Conservation (phyloP, 2,113 vertebrate genomes). For the Propithecus coquereli region DNA sequence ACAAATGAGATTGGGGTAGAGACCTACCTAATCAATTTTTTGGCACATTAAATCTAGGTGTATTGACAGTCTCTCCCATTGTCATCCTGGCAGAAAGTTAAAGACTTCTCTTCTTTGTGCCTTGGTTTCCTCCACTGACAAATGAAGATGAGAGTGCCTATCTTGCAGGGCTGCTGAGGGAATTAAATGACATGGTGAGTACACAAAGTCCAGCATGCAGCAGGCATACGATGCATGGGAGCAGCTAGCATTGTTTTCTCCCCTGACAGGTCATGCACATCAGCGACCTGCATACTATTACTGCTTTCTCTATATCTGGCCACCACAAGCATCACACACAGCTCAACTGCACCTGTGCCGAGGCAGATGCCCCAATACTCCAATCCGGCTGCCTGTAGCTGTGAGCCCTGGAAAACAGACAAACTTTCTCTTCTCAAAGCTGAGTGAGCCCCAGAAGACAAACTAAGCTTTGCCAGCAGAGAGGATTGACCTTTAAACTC, state of each 20-base stretch:
- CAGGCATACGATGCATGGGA: background rate
- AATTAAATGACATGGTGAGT: background rate
- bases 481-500: constrained; percentile 13
- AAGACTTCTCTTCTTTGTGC: background rate
- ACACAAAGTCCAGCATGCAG: background rate
- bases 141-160: background rate
- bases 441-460: background rate
- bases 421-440: background rate
- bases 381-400: background rate
- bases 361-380: background rate
- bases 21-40: background rate
- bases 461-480: background rate
- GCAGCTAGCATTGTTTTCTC: background rate
- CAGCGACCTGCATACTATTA: background rate
- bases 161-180: background rate
- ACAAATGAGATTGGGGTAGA: background rate
- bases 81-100: background rate
- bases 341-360: background rate
- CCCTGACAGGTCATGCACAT: background rate
- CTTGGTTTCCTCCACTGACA: background rate
- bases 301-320: background rate
- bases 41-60: background rate
- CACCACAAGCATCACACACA: background rate
- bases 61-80: background rate
- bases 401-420: background rate